Evolutionary conservation across 2,888 invertebrate genomes (phyloP).

Genomic region (Ormyrus nitidulus): DNA sequence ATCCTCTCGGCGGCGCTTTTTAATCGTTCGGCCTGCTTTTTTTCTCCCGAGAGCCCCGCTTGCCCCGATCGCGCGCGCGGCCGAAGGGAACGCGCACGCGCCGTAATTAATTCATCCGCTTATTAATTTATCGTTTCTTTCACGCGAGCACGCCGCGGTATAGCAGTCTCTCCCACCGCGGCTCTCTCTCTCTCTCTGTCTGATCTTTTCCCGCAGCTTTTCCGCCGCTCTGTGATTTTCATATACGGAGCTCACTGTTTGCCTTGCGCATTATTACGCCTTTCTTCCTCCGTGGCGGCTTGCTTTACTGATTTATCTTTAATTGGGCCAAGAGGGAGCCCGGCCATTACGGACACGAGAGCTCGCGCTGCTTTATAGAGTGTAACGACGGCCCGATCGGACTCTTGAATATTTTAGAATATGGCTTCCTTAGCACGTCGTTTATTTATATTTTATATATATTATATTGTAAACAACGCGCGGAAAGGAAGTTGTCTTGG

Average conservation of each 20-base stretch:
- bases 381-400: background rate
- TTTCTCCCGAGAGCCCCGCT: no score
- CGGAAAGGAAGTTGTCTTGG: no score
- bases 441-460: background rate
- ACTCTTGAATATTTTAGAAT: slow-evolving; percentile 7
- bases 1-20: no score
- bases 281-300: background rate
- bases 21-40: no score
- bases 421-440: background rate
- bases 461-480: no score
- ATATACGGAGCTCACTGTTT: background rate
- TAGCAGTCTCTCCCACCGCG: no score
- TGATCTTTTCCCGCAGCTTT: background rate
- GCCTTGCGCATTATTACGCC: slow-evolving; percentile 10
- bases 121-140: slow-evolving; percentile 49
- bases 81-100: background rate
- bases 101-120: slow-evolving; percentile 53
- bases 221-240: slow-evolving; percentile 18
- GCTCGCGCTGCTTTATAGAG: background rate
- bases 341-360: background rate
- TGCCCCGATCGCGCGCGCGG: background rate
- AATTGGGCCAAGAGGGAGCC: background rate
- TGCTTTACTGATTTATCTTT: slow-evolving; percentile 17
- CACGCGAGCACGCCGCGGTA: slow-evolving; percentile 12
- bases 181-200: background rate